Evolutionary conservation across 2,888 invertebrate genomes (phyloP), one percentile per base, ranked within the genome.

Genomic region (Meiosimyza decipiens): DNA sequence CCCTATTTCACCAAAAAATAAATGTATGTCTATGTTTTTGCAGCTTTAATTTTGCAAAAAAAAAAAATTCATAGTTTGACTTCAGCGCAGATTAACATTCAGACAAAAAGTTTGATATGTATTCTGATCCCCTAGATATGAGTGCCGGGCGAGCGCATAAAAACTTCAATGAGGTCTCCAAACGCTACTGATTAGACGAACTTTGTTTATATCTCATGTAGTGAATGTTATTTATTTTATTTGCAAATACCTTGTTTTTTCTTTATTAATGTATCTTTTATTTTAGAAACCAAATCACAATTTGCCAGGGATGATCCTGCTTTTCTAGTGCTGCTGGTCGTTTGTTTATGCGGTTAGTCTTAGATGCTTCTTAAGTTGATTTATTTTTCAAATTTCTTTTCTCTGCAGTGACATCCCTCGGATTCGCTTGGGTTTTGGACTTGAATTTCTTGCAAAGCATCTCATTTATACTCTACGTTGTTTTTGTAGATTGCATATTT

Each of bases 291-390:
- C 74, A 99, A 99, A 88, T 95, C 96, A 80, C 99, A 99, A 88
- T 99, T 97, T 91, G 99, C 99, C 0, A 90, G 99, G 86, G 99
- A 99, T 88, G 99, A 99, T 88, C 99, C 99, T 63, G 99, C 99
- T 40, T 99, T 99, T 88, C 88, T 99, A 80, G 97, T 99, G 22
- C 89, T 99, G 72, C 90, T 99, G 60, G 91, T 94, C 80, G 89
- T 94, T 77, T 96, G 95, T 91, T 88, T 98, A 75, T 92, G 93
- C 82, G 89, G 94, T 94, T 89, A 84, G 82, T 73, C 55, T n/a
- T 7, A 16, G 2, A 12, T 1, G 47, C 11, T 16, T 57, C 49
- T 3, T 67, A 71, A 47, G 55, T 49, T 33, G 40, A 16, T 40
- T 13, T 51, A 65, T 54, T 2, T 71, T 49, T 65, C 16, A 52